Base-by-base conservation (phyloP, 2,797 vertebrate species). In the Neopelma chrysocephalum region DNA sequence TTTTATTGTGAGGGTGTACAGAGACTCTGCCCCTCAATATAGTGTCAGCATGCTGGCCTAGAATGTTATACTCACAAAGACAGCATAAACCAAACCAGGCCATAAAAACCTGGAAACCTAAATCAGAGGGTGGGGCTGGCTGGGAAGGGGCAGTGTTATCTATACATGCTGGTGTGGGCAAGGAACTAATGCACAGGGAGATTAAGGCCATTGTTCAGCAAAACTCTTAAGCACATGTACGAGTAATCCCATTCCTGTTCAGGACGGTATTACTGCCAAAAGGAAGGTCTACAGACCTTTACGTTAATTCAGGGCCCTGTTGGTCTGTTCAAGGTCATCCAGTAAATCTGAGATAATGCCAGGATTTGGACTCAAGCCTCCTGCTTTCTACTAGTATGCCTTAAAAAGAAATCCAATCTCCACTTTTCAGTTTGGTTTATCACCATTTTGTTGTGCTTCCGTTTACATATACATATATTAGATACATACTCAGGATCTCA, bases 281-380 rank as follows among this genome's bases (percentile, higher is more conserved):
- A 83, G 8, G 34, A 78, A 82, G 17, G 54, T n/a, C 53, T 89
- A 25, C 38, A 78, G 69, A 7, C 29, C 42, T 87, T 36, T 64
- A 19, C 2, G 1, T n/a, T 90, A 90, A 57, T 81, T 86, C 64
- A 81, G 69, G 69, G 16, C 53, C 32, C 11, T 47, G 34, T 18
- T 94, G 80, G 51, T 85, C 77, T 75, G 23, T 31, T 22, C 83
- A 89, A 94, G 89, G 86, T 95, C 91, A 79, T 34, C 25, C 22
- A 54, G 58, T 82, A 94, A 95, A 90, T 90, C 89, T 93, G 69
- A 57, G 77, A 68, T 95, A 92, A 95, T 86, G 38, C 57, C 34
- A 48, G 70, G 80, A 90, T 94, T 87, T 94, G 38, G 38, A 76
- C 29, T 71, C 89, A 83, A 87, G 58, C 32, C 62, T 93, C 51